Evolutionary conservation across 2,888 invertebrate genomes (phyloP).

Genomic region (Hylaea fasciaria): DNA sequence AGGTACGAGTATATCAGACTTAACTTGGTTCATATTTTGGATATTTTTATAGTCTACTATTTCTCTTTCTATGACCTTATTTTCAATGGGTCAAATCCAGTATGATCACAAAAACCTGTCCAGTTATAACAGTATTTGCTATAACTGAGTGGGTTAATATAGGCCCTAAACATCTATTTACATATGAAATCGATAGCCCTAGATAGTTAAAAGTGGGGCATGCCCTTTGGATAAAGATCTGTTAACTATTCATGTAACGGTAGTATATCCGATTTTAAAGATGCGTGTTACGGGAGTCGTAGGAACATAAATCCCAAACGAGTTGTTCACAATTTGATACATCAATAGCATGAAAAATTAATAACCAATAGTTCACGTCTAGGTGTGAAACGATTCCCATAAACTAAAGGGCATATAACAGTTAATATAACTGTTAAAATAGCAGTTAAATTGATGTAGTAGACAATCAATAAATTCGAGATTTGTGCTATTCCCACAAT

Average conservation of each 20-base stretch:
- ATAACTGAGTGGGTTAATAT: not conserved
- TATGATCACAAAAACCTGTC: not conserved
- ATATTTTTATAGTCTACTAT: not conserved
- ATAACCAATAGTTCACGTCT: conserved; percentile 37
- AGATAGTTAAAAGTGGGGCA: conserved; percentile 18
- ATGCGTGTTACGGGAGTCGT: conserved; percentile 16
- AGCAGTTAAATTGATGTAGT: conserved; percentile 32
- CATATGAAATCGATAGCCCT: conserved; percentile 22
- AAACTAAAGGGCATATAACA: conserved; percentile 39
- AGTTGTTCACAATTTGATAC: conserved; percentile 18
- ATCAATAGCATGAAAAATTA: conserved; percentile 28
- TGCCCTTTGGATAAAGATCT: conserved; percentile 15
- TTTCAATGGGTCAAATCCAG: not conserved
- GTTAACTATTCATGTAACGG: conserved; percentile 19
- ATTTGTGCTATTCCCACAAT: conserved; percentile 40
- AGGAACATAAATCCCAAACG: conserved; percentile 10
- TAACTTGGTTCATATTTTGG: not conserved
- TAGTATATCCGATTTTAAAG: conserved; percentile 2
- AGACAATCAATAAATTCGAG: conserved; percentile 26
- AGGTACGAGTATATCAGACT: not conserved
- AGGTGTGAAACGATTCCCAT: conserved; percentile 31
- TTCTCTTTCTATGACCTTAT: not conserved
- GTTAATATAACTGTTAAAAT: conserved; percentile 39
- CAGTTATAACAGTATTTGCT: not conserved
- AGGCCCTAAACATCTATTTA: conserved; percentile 12